Base-by-base conservation (phyloP, 2,888 invertebrate genomes). In the Drosophila fungiperda region DNA sequence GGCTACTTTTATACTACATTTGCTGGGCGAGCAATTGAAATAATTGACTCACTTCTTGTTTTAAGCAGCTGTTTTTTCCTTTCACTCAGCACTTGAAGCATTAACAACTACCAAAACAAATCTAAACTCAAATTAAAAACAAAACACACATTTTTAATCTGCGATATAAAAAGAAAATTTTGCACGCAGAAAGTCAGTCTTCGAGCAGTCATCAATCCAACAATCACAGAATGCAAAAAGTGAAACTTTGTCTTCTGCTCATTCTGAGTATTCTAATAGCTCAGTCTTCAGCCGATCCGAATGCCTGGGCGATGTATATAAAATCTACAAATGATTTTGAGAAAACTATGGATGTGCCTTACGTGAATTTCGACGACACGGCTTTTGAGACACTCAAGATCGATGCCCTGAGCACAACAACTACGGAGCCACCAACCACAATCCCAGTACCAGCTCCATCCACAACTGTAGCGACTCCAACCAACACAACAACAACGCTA, bases 31-130 rank as follows among this genome's bases (percentile, higher is more conserved):
- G 12, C 29, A 1, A 6, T 17, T n/a, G 3, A 15, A 48, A 11
- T n/a, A 12, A 48, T 52, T 79, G 64, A 76, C 29, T 72, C 80
- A 78, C 54, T 20, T 17, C 23, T 7, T 26, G 1, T 45, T 52
- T 49, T 52, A 36, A 9, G 12, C 78, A 78, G 64, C 80, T 78
- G 78, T 78, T 78, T 76, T 78, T 32, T 0, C 17, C 1, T 23
- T 35, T 32, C 23, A 12, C 9, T n/a, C 23, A 23, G 32, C 42
- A 45, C 3, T n/a, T 40, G 11, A n/a, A 29, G 8, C 17, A 7
- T n/a, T 45, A 29, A 15, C 57, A 53, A 40, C 48, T 53, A 45
- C n/a, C 11, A 50, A 63, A 71, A 71, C 63, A 71, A 40, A n/a
- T 54, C 29, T 33, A 4, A 45, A 2, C 45, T 20, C 20, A n/a